Evolutionary conservation across 2,113 vertebrate genomes (phyloP).

Genomic region (Periophthalmodon schlosseri): DNA sequence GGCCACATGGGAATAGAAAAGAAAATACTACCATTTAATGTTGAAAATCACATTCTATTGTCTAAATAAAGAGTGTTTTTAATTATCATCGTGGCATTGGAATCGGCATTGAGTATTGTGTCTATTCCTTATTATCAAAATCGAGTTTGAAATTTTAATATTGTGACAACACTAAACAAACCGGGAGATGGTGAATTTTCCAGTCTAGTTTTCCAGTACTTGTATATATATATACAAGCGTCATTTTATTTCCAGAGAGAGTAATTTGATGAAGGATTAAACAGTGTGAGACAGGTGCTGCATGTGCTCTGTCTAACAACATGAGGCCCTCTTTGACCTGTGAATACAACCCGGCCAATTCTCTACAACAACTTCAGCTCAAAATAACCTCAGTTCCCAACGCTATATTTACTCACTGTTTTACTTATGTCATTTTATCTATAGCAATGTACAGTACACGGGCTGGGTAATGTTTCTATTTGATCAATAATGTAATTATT

Average conservation of each 20-base stretch:
- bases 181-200: background rate
- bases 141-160: too few species aligned
- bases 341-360: background rate
- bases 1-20: too few species aligned
- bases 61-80: too few species aligned
- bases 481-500: background rate
- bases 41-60: too few species aligned
- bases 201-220: background rate
- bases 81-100: too few species aligned
- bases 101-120: too few species aligned
- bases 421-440: background rate
- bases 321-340: conserved; percentile 51
- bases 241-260: too few species aligned
- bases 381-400: background rate
- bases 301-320: conserved; percentile 37
- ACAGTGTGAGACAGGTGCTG: conserved; percentile 12
- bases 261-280: background rate
- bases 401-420: background rate
- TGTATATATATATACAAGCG: background rate
- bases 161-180: background rate
- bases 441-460: background rate
- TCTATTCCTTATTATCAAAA: too few species aligned
- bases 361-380: conserved; percentile 14
- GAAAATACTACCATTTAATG: too few species aligned
- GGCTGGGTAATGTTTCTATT: background rate